Percentiles rank a stretch among this genome's conserved stretches.
Conservation (phyloP, 2,888 invertebrate genomes). For the Cheilosia impressa region DNA sequence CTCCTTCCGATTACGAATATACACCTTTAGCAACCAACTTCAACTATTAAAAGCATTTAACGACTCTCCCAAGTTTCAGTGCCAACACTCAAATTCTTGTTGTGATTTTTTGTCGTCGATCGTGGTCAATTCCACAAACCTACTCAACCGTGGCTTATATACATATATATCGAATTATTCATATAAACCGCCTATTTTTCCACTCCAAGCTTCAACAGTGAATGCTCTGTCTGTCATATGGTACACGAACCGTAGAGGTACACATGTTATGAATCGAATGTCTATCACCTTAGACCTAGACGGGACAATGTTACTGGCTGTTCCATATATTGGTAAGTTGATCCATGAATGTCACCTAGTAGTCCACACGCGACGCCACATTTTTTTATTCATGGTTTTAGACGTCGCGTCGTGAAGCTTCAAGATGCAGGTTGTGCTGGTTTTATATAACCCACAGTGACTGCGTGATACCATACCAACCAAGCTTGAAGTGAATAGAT, state of each 20-base stretch:
- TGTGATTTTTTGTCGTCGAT: conserved; percentile 12
- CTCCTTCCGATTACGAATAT: too few relatives aligned
- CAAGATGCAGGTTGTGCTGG: conserved; percentile 41
- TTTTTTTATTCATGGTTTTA: neutral
- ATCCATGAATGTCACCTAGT: conserved; percentile 63
- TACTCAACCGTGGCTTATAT: conserved; percentile 34
- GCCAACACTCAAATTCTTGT: conserved; percentile 1
- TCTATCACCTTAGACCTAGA: conserved; percentile 46
- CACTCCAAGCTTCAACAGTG: neutral
- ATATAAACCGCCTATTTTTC: conserved; percentile 15
- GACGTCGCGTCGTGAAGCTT: neutral
- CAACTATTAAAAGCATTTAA: neutral
- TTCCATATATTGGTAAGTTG: conserved; percentile 33
- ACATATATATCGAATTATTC: conserved; percentile 11
- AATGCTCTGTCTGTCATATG: conserved; percentile 3
- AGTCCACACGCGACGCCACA: conserved; percentile 11
- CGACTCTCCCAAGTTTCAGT: conserved; percentile 1
- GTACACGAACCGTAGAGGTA: neutral
- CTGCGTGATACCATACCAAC: neutral
- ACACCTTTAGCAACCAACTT: neutral
- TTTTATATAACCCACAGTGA: conserved; percentile 55
- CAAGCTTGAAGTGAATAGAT: conserved; percentile 28
- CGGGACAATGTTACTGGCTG: conserved; percentile 38
- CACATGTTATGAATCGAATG: conserved; percentile 24
- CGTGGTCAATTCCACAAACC: conserved; percentile 29